Percentiles rank a stretch among this genome's conserved stretches.
phyloP scores from a whole-genome alignment of 2,797 vertebrate species.

The Parotocinclus haroldoi region DNA sequence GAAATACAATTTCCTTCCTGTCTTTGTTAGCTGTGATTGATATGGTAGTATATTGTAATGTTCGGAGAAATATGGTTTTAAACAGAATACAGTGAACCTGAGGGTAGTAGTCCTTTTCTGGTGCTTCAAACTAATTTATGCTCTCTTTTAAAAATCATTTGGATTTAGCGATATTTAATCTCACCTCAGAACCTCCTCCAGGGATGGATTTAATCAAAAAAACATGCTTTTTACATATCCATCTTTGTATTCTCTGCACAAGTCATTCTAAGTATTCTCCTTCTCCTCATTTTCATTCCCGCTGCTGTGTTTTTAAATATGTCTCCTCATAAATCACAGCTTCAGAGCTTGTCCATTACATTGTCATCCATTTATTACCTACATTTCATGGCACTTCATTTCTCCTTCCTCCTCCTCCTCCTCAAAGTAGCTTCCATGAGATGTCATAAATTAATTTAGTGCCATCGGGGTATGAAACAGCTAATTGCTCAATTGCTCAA shows the following conservation, averaged over 20 bases:
- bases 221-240: slow-evolving; percentile 53
- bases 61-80: not conserved
- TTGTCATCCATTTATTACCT: slow-evolving; percentile 35
- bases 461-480: slow-evolving; percentile 14
- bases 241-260: slow-evolving; percentile 36
- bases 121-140: slow-evolving; percentile 37
- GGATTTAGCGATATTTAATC: slow-evolving; percentile 46
- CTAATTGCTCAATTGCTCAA: slow-evolving; percentile 28
- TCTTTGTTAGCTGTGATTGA: slow-evolving; percentile 19
- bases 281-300: slow-evolving; percentile 42
- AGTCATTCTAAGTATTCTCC: slow-evolving; percentile 37
- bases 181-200: slow-evolving; percentile 44
- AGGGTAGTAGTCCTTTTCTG: slow-evolving; percentile 17
- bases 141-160: slow-evolving; percentile 50
- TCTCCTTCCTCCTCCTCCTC: slow-evolving; percentile 5
- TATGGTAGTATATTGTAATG: slow-evolving; percentile 19
- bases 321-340: slow-evolving; percentile 39
- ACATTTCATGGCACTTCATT: slow-evolving; percentile 26
- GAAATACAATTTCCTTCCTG: slow-evolving; percentile 32
- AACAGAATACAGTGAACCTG: slow-evolving; percentile 5
- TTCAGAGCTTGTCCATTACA: slow-evolving; percentile 36
- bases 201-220: slow-evolving; percentile 52
- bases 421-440: slow-evolving; percentile 11
- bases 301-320: slow-evolving; percentile 33
- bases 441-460: slow-evolving; percentile 38